Evolutionary conservation across 1,140 invertebrate species (phyloP).

Genomic region (Philotrypesis tridentata): DNA sequence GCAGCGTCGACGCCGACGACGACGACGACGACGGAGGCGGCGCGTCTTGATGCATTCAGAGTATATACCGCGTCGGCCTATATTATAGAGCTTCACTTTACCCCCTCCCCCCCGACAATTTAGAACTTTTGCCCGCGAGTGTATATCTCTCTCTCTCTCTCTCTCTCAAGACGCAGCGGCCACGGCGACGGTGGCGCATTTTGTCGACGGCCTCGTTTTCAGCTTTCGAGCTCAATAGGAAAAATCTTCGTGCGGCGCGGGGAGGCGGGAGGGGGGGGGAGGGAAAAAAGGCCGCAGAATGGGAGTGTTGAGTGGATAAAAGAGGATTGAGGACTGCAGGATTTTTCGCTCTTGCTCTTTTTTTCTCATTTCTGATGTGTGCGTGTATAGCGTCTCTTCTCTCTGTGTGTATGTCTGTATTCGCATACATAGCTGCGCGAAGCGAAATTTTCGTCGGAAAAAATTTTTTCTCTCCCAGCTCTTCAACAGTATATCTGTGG

Average conservation of each 20-base stretch:
- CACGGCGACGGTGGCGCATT: slow-evolving; percentile 24
- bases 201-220: slow-evolving; percentile 48
- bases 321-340: slow-evolving; percentile 40
- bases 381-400: too few species aligned
- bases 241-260: slow-evolving; percentile 44
- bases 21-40: not conserved
- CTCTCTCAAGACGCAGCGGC: slow-evolving; percentile 28
- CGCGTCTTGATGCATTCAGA: not conserved
- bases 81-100: not conserved
- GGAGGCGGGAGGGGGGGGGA: not conserved
- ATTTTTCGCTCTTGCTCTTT: slow-evolving; percentile 8
- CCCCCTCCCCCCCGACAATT: not conserved
- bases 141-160: not conserved
- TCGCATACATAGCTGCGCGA: not conserved
- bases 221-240: slow-evolving; percentile 39
- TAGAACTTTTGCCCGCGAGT: slow-evolving; percentile 10
- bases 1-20: too few species aligned
- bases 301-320: slow-evolving; percentile 49
- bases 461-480: too few species aligned
- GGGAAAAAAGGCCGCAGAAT: slow-evolving; percentile 30
- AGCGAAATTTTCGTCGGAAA: too few species aligned
- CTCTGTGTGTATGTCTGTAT: not conserved
- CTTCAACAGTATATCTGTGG: too few species aligned
- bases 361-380: not conserved
- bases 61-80: slow-evolving; percentile 7